phyloP scores from a whole-genome alignment of 2,113 vertebrate genomes.

The Onychorhynchus coronatus region DNA sequence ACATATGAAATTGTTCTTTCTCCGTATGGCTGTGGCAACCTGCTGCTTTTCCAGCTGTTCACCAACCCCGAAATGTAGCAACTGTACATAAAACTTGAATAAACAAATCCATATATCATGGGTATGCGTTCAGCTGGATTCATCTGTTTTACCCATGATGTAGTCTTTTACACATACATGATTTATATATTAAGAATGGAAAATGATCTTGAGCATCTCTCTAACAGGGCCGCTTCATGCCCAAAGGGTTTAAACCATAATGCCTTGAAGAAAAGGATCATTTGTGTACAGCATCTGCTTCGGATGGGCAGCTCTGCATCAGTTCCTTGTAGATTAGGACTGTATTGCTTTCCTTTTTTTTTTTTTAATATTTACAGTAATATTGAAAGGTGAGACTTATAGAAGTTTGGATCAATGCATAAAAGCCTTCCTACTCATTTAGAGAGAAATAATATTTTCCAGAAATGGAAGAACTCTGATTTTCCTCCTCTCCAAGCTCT shows the following conservation, averaged over 20 bases:
- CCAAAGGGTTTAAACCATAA: neutral
- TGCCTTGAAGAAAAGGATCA: neutral
- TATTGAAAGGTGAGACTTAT: neutral
- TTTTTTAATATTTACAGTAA: neutral
- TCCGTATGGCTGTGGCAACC: neutral
- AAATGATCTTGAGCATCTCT: neutral
- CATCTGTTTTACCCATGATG: neutral
- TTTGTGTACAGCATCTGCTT: neutral
- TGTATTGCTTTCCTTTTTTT: neutral
- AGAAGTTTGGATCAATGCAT: neutral
- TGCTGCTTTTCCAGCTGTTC: constrained; percentile 44
- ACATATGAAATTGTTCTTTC: neutral
- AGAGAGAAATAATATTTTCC: neutral
- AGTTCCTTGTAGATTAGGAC: neutral
- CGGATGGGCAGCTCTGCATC: neutral
- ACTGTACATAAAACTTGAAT: neutral
- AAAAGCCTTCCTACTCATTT: neutral
- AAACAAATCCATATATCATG: neutral
- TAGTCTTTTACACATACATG: neutral
- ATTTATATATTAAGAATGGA: neutral
- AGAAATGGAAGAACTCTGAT: neutral
- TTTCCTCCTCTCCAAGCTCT: neutral
- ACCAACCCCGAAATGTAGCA: neutral
- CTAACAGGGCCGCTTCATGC: neutral
- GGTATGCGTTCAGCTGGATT: neutral